Evolutionary conservation across 2,797 vertebrate species (phyloP).

Genomic region (Rhodeus uyekii): DNA sequence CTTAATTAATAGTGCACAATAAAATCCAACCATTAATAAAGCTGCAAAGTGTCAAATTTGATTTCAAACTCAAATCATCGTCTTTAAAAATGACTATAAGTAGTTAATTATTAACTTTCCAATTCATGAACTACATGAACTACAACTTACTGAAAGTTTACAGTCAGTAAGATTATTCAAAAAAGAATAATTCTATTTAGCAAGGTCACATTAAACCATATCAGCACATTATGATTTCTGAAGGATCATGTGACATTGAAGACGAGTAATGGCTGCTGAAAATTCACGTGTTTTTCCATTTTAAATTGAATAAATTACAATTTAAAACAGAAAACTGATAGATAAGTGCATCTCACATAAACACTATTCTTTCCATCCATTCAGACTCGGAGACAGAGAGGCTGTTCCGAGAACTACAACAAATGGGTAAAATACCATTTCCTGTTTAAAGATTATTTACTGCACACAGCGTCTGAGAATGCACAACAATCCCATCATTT

Average conservation of each 20-base stretch:
- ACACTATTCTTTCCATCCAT: neutral
- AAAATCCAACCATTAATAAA: neutral
- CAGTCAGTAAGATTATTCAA: neutral
- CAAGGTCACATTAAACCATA: neutral
- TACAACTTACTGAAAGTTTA: neutral
- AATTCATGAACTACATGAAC: neutral
- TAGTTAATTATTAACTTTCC: neutral
- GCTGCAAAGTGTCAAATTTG: neutral
- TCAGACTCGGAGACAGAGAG: neutral
- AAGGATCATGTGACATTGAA: neutral
- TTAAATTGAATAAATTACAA: neutral
- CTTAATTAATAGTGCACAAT: neutral
- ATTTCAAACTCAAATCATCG: neutral
- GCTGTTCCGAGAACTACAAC: neutral
- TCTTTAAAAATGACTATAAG: neutral
- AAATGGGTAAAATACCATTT: conserved; percentile 27
- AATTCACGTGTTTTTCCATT: neutral
- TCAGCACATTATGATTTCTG: neutral
- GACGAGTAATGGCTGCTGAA: neutral
- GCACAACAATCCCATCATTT: conserved; percentile 1
- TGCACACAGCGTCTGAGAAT: conserved; percentile 8
- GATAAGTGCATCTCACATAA: conserved; percentile 19
- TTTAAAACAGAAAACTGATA: neutral
- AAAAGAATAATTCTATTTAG: neutral
- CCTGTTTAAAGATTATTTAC: conserved; percentile 16